phyloP scores from a whole-genome alignment of 2,113 vertebrate genomes.

The Paedocypris sp. region DNA sequence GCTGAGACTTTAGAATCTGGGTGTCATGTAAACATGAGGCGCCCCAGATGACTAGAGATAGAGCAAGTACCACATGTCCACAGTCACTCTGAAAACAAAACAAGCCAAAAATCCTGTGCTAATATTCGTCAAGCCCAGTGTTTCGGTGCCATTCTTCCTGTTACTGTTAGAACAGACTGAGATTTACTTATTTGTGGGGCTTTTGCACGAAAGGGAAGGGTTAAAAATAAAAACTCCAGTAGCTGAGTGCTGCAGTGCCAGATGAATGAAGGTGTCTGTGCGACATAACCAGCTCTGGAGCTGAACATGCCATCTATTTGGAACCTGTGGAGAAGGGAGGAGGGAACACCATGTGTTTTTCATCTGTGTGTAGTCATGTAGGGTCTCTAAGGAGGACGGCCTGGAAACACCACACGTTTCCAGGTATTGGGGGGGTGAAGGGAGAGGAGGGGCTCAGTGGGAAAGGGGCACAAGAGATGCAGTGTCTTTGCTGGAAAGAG shows the following conservation, averaged over 20 bases:
- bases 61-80: slow-evolving; percentile 37
- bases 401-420: slow-evolving; percentile 52
- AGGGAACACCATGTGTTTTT: slow-evolving; percentile 60
- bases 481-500: slow-evolving; percentile 68
- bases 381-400: slow-evolving; percentile 56
- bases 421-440: slow-evolving; percentile 54
- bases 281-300: slow-evolving; percentile 43
- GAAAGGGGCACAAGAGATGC: slow-evolving; percentile 62
- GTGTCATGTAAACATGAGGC: slow-evolving; percentile 52
- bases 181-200: too few relatives aligned
- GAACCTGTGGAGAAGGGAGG: slow-evolving; percentile 37
- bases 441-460: slow-evolving; percentile 35
- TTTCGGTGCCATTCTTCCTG: too few relatives aligned
- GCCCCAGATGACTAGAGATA: slow-evolving; percentile 42
- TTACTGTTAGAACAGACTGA: too few relatives aligned
- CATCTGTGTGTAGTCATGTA: slow-evolving; percentile 55
- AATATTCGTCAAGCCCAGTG: too few relatives aligned
- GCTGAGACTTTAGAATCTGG: slow-evolving; percentile 48
- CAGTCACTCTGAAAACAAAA: neutral
- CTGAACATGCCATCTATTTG: slow-evolving; percentile 44
- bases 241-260: slow-evolving; percentile 41
- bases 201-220: neutral
- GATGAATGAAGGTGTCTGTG: slow-evolving; percentile 63
- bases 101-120: neutral
- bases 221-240: slow-evolving; percentile 19